Conservation (phyloP, 2,113 vertebrate species). For the Podarcis cretensis region DNA sequence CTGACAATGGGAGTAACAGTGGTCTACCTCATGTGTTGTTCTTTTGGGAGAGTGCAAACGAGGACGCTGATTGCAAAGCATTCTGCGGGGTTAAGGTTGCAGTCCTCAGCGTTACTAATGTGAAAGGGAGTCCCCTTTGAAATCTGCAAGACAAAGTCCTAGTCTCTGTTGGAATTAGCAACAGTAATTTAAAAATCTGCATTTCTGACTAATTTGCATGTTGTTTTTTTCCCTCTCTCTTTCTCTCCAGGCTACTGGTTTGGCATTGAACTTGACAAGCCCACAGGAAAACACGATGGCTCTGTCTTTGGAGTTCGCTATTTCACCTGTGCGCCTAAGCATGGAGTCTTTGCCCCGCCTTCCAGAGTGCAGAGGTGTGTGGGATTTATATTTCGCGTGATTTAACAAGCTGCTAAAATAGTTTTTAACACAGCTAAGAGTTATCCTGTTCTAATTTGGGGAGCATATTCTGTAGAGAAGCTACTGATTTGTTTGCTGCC, state of each 20-base stretch:
- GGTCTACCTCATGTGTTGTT: not conserved
- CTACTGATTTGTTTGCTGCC: too few relatives aligned
- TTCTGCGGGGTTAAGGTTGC: too few relatives aligned
- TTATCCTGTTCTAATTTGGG: not conserved
- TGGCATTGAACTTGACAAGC: slow-evolving; percentile 88
- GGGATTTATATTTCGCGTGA: too few relatives aligned
- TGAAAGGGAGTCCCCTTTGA: not conserved
- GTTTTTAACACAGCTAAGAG: not conserved
- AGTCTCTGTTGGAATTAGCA: not conserved
- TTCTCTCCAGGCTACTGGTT: slow-evolving; percentile 87
- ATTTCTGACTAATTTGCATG: not conserved
- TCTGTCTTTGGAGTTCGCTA: slow-evolving; percentile 92
- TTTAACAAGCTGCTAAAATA: not conserved
- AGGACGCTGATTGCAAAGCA: too few relatives aligned
- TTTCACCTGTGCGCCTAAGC: slow-evolving; percentile 87
- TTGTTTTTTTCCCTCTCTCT: not conserved
- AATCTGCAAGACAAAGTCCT: not conserved
- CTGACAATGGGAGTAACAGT: not conserved
- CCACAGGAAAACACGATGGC: slow-evolving; percentile 90
- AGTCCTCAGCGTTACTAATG: too few relatives aligned
- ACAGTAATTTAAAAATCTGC: not conserved
- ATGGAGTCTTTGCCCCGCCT: slow-evolving; percentile 91
- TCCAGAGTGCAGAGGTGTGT: slow-evolving; percentile 89
- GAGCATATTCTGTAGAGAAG: too few relatives aligned
- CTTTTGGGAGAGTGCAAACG: not conserved